phyloP scores from a whole-genome alignment of 2,113 vertebrate species.

The Chitala chitala region DNA sequence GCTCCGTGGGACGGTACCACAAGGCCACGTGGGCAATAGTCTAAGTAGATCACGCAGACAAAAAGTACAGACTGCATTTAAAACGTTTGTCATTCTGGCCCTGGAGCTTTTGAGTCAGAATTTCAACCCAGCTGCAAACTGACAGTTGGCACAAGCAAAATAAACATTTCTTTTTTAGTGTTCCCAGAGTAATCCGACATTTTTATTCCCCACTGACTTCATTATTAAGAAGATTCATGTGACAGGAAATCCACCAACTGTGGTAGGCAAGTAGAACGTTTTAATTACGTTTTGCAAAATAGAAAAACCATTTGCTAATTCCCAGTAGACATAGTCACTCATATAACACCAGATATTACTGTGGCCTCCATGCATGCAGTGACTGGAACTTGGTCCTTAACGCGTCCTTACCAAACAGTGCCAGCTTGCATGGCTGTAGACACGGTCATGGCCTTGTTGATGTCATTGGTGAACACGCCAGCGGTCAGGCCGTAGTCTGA shows the following conservation, averaged over 20 bases:
- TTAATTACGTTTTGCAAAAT: background rate
- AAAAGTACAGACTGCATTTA: slow-evolving; percentile 8
- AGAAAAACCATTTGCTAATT: background rate
- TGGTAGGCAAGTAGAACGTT: background rate
- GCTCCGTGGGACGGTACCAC: background rate
- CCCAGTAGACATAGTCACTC: background rate
- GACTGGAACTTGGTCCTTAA: background rate
- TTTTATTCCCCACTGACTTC: background rate
- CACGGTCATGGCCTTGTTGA: slow-evolving; percentile 91
- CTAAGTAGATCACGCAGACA: background rate
- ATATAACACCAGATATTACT: background rate
- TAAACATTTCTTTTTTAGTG: background rate
- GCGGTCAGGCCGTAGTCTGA: slow-evolving; percentile 88
- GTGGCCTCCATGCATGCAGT: too few species aligned
- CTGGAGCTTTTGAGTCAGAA: background rate
- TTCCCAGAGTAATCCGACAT: background rate
- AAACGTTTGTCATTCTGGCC: background rate
- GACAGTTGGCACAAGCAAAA: slow-evolving; percentile 1
- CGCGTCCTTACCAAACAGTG: slow-evolving; percentile 80
- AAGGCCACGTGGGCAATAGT: slow-evolving; percentile 17
- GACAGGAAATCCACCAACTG: background rate
- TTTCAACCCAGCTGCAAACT: background rate
- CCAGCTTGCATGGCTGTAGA: slow-evolving; percentile 93
- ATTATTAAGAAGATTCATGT: background rate
- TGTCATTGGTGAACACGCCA: slow-evolving; percentile 91